Conservation (phyloP, 1,140 invertebrate genomes). For the Eriosoma lanigerum region DNA sequence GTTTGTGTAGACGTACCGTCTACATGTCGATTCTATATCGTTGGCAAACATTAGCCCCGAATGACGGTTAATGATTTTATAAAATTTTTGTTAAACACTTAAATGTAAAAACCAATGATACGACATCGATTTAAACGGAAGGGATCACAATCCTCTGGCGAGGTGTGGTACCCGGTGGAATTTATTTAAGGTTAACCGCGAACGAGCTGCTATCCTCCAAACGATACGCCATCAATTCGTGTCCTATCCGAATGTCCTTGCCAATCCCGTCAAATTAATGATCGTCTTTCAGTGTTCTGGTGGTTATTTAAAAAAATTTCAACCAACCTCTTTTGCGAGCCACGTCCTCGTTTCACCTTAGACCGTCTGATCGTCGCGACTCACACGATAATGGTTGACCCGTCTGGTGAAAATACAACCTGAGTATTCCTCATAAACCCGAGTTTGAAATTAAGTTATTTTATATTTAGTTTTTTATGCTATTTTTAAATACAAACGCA, state of each 20-base stretch:
- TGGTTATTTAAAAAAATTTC: slow-evolving; percentile 45
- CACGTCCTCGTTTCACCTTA: neutral
- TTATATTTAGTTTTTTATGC: too few species aligned
- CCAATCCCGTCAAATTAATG: slow-evolving; percentile 45
- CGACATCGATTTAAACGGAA: neutral
- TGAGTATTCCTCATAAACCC: too few species aligned
- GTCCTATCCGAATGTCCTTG: slow-evolving; percentile 30
- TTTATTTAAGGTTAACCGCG: slow-evolving; percentile 26
- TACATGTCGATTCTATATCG: too few species aligned
- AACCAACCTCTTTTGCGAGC: neutral
- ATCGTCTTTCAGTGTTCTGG: neutral
- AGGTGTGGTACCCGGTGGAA: neutral
- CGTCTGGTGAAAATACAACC: too few species aligned
- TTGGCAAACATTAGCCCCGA: too few species aligned
- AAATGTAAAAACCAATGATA: too few species aligned
- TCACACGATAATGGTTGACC: too few species aligned
- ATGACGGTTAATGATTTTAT: too few species aligned
- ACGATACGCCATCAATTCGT: slow-evolving; percentile 21
- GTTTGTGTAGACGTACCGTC: too few species aligned
- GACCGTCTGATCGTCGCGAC: neutral
- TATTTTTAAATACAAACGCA: too few species aligned
- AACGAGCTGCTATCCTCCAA: neutral
- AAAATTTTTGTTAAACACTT: too few species aligned
- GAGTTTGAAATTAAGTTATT: too few species aligned
- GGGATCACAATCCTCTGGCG: neutral